Conservation (phyloP, 2,113 vertebrate species). For the Indri indri region DNA sequence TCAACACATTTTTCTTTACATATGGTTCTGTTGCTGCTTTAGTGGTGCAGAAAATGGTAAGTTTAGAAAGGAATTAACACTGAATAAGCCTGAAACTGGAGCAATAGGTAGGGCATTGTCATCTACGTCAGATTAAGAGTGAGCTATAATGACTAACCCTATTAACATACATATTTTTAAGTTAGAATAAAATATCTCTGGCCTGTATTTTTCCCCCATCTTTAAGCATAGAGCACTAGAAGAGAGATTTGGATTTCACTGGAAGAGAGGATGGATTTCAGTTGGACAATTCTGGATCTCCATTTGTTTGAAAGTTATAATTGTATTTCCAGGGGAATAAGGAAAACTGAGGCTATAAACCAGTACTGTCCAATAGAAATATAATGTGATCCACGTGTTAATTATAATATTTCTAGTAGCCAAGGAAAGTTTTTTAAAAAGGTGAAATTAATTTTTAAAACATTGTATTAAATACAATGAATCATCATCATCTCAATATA, state of each 20-base stretch:
- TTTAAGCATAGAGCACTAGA: background rate
- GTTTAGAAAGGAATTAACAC: background rate
- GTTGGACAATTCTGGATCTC: background rate
- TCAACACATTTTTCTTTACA: background rate
- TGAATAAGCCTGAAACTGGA: background rate
- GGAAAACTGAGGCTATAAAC: background rate
- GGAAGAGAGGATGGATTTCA: background rate
- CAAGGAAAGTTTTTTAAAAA: background rate
- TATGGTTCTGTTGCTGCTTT: background rate
- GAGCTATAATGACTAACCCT: background rate
- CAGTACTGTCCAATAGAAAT: background rate
- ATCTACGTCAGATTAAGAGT: background rate
- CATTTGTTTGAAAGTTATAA: background rate
- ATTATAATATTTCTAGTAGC: background rate
- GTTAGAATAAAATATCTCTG: background rate
- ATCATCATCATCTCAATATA: background rate
- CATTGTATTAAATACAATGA: background rate
- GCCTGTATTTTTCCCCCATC: background rate
- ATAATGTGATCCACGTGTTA: background rate
- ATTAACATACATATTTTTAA: background rate
- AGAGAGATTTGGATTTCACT: slow-evolving; percentile 38
- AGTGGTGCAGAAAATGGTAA: background rate
- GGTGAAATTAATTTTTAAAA: background rate
- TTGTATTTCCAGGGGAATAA: background rate
- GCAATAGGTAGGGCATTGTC: background rate